These are phyloP conservation scores for Nothoprocta perdicaria DNA, from an alignment of 2,113 vertebrate species.

Conservation along the genomic window DNA sequence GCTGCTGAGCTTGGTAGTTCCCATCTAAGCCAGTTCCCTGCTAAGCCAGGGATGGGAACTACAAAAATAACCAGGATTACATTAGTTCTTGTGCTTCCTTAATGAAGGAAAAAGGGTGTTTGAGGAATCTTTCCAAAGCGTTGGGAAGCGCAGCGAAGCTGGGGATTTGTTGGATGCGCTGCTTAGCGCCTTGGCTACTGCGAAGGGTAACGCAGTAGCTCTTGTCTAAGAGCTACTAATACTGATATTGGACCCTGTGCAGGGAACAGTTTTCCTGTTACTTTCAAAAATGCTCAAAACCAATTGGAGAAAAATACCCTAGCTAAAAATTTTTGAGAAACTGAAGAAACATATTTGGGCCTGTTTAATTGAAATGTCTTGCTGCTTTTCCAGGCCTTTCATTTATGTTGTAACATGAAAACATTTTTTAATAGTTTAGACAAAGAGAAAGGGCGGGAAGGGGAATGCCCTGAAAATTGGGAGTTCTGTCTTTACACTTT, in stretches of 20 bases:
- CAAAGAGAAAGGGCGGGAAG: neutral
- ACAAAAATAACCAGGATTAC: neutral
- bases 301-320: neutral
- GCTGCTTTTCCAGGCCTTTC: neutral
- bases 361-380: neutral
- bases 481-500: neutral
- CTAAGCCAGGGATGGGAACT: neutral
- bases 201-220: neutral
- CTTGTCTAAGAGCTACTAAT: neutral
- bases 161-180: neutral
- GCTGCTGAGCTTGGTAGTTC: conserved; percentile 17
- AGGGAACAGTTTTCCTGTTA: neutral
- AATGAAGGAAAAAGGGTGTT: neutral
- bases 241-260: neutral
- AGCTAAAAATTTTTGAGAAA: neutral
- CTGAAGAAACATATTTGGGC: neutral
- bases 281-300: neutral
- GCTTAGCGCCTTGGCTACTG: neutral
- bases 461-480: neutral
- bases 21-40: no score
- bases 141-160: neutral
- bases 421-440: neutral
- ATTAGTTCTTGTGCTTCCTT: neutral
- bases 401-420: neutral
- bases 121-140: neutral